These are phyloP conservation scores for Halcyon badia DNA, from an alignment of 2,797 vertebrate species.

Conservation along the genomic window DNA sequence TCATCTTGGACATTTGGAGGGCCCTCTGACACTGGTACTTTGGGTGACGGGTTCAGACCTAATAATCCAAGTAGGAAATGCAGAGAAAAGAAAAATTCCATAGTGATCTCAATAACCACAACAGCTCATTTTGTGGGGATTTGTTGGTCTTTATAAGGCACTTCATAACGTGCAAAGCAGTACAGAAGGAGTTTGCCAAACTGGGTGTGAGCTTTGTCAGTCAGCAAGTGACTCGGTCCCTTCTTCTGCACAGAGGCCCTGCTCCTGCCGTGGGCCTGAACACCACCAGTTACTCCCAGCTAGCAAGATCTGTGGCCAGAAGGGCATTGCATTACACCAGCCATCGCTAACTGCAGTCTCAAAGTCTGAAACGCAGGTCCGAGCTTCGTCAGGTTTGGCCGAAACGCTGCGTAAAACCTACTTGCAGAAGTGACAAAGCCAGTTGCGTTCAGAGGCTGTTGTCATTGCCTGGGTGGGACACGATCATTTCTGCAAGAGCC, in stretches of 20 bases:
- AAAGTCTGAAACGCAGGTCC: not conserved
- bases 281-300: not conserved
- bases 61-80: not conserved
- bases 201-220: not conserved
- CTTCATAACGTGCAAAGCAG: not conserved
- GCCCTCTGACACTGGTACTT: not conserved
- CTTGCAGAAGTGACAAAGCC: not conserved
- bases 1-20: not conserved
- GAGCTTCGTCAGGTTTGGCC: not conserved
- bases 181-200: not conserved
- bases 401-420: fast-evolving
- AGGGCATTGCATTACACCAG: not conserved
- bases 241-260: not conserved
- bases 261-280: not conserved
- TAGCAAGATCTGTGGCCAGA: not conserved
- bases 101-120: not conserved
- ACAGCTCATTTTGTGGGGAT: not conserved
- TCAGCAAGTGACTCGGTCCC: not conserved
- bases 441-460: not conserved
- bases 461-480: not conserved
- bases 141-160: not conserved
- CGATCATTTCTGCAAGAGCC: not conserved
- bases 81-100: not conserved
- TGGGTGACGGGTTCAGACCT: not conserved
- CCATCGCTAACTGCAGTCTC: not conserved